Evolutionary conservation across 2,113 vertebrate species (phyloP), one percentile per base, ranked within the genome.

Genomic region (Oreochromis niloticus): DNA sequence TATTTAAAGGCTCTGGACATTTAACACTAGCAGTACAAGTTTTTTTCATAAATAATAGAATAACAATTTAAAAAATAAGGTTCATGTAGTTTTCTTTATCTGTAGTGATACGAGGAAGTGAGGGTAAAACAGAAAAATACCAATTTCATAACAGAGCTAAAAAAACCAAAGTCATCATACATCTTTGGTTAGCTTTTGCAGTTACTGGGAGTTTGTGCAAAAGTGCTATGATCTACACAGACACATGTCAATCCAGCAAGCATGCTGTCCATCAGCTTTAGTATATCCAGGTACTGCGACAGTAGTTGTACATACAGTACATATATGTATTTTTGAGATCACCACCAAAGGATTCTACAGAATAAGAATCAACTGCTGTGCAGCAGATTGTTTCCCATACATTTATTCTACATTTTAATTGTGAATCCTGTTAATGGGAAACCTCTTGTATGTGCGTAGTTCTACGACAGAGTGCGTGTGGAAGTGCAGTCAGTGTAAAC

Each of bases 381-480:
- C 16, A 5, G 1, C 32, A 63, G 30, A 61, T 16, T 61, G 8
- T 43, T 43, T 43, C 36, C 12, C n/a, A 24, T 14, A 0, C 4
- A 27, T 27, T 43, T 16, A 41, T 43, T 41, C n/a, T 27, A 73
- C 39, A 73, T 16, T 73, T 73, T 73, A 7, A 68, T 41, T 68
- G 36, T 68, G 63, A 14, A 41, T 68, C 63, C 19, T 41, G 36
- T 41, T 24, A 41, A 68, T 41, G 3, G 63, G 63, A 68, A 68
- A 41, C 0, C 39, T 71, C 39, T 71, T 71, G 66, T 43, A 24
- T 71, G n/a, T 24, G n/a, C 16, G n/a, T 24, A 43, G 39, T 6
- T 71, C 39, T 71, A 71, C 0, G 0, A 43, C 12, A 43, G 66
- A 24, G 66, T 43, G 12, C 0, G 1, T 46, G 24, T 48, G 41